Evolutionary conservation across 2,888 invertebrate genomes (phyloP).

Genomic region (Apamea monoglypha): DNA sequence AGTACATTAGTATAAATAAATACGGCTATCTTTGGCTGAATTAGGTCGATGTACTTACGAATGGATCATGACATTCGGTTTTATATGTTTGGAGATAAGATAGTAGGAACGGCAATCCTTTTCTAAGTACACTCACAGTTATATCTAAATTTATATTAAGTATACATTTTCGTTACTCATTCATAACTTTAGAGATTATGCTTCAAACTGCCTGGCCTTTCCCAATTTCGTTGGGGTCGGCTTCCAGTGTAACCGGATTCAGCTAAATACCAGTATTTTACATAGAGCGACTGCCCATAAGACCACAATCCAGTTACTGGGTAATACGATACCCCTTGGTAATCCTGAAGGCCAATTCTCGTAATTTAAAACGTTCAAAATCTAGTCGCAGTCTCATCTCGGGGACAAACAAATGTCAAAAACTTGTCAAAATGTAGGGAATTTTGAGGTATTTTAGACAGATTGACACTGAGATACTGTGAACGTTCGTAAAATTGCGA

Average conservation of each 20-base stretch:
- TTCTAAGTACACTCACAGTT: constrained; percentile 1
- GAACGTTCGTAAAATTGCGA: no score
- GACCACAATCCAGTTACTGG: no score
- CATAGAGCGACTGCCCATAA: no score
- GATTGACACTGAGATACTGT: no score
- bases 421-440: no score
- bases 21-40: constrained; percentile 10
- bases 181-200: not conserved
- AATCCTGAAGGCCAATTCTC: no score
- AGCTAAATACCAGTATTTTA: not conserved
- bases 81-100: constrained; percentile 38
- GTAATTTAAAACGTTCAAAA: no score
- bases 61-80: constrained; percentile 28
- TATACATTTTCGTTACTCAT: not conserved
- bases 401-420: no score
- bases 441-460: no score
- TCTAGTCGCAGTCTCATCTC: no score
- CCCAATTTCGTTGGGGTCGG: not conserved
- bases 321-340: no score
- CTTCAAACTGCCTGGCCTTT: not conserved
- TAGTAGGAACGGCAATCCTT: not conserved
- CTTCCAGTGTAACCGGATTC: not conserved
- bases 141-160: not conserved
- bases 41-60: constrained; percentile 30
- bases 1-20: constrained; percentile 29